A percentile compares a stretch with the other conserved stretches of the same genome.
phyloP scores from a whole-genome alignment of 2,888 invertebrate genomes.

The Petrolisthes cinctipes region DNA sequence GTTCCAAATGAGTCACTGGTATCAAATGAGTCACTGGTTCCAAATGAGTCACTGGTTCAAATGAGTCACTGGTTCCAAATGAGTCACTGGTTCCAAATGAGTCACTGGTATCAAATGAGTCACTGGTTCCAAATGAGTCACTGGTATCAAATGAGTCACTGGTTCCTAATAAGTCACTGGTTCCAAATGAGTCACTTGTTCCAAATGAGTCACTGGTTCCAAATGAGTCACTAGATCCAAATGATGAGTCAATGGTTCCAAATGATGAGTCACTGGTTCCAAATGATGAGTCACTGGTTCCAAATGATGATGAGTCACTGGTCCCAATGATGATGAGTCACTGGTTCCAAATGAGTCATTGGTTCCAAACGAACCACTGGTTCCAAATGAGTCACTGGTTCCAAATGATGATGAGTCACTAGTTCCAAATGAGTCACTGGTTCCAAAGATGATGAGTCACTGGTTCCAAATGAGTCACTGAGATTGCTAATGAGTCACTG shows the following conservation, averaged over 20 bases:
- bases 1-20: neutral
- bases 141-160: neutral
- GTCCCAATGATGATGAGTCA: neutral
- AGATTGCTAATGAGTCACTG: neutral
- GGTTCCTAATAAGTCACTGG: neutral
- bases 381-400: no score
- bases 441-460: neutral
- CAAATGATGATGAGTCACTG: no score
- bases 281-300: no score
- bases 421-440: neutral
- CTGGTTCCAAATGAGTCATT: neutral
- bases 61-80: no score
- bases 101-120: neutral
- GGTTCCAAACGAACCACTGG: neutral
- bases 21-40: no score
- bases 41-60: no score
- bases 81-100: neutral
- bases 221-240: neutral
- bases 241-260: neutral
- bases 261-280: neutral
- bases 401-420: neutral
- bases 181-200: neutral
- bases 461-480: neutral
- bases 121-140: neutral
- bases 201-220: neutral